These are phyloP conservation scores for Rhinolophus sinicus DNA, from an alignment of 2,113 vertebrate genomes.

Conservation along the genomic window DNA sequence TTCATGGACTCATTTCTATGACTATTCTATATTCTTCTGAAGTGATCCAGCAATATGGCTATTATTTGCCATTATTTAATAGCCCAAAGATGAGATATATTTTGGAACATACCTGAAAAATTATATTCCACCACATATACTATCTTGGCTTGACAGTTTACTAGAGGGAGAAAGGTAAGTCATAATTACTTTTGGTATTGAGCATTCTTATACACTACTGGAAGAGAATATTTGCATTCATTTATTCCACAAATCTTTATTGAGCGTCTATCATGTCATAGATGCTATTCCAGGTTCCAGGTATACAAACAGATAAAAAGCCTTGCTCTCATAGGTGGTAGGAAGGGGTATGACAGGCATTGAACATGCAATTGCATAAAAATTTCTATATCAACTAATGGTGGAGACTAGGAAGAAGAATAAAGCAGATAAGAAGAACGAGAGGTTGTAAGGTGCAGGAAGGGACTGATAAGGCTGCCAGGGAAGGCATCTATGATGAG, in stretches of 20 bases:
- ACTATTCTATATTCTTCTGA: constrained; percentile 73
- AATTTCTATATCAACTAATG: background rate
- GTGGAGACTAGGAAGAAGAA: background rate
- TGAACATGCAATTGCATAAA: background rate
- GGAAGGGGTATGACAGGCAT: background rate
- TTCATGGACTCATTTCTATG: constrained; percentile 82
- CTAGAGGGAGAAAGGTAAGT: constrained; percentile 45
- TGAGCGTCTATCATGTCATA: background rate
- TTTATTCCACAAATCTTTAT: background rate
- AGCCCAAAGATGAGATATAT: background rate
- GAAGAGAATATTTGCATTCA: background rate
- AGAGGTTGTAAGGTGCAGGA: background rate
- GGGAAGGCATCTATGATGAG: background rate
- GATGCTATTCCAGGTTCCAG: background rate
- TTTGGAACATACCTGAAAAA: constrained; percentile 55
- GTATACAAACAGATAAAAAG: background rate
- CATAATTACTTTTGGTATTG: background rate
- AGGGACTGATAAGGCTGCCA: background rate
- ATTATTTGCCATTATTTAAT: constrained; percentile 41
- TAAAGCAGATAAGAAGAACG: background rate
- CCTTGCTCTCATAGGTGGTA: background rate
- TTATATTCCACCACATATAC: constrained; percentile 10
- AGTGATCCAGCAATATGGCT: constrained; percentile 69
- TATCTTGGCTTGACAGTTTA: constrained; percentile 68
- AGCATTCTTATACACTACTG: background rate